Evolutionary conservation across 2,888 invertebrate genomes (phyloP).

Genomic region (Achlya flavicornis): DNA sequence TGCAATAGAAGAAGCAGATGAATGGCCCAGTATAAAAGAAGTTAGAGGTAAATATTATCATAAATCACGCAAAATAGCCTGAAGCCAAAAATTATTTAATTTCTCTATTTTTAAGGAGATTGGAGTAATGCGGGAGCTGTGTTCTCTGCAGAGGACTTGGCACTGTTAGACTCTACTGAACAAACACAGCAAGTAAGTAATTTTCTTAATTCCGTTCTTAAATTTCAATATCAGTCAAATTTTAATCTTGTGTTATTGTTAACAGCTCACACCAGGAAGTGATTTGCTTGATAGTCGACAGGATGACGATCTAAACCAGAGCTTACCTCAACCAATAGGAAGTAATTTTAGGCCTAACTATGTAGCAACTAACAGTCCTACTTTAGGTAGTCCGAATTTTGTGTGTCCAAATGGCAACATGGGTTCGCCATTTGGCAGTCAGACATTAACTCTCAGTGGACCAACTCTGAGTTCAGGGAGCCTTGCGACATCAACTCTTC

Average conservation of each 20-base stretch:
- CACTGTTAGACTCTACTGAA: constrained; percentile 72
- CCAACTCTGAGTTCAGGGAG: constrained; percentile 77
- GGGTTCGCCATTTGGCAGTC: constrained; percentile 73
- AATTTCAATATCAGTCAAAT: neutral
- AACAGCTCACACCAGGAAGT: constrained; percentile 66
- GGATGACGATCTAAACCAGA: constrained; percentile 74
- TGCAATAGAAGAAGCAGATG: constrained; percentile 65
- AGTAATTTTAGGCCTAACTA: constrained; percentile 75
- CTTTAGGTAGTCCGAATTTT: constrained; percentile 78
- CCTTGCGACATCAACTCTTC: constrained; percentile 74
- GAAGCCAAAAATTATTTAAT: neutral
- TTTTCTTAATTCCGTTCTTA: neutral
- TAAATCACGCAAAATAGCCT: neutral
- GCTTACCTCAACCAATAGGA: constrained; percentile 59
- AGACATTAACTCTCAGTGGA: constrained; percentile 66
- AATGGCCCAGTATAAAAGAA: constrained; percentile 79
- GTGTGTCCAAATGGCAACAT: constrained; percentile 77
- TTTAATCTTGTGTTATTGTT: constrained; percentile 23
- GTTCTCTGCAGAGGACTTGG: constrained; percentile 79
- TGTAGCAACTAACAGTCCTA: constrained; percentile 72
- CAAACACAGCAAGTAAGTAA: constrained; percentile 63
- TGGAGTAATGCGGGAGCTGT: constrained; percentile 78
- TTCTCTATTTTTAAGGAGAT: constrained; percentile 53
- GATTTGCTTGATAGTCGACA: constrained; percentile 63
- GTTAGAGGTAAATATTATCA: constrained; percentile 60